phyloP scores from a whole-genome alignment of 53 echinoderm and acorn worm species.

The Arbacia lixula region DNA sequence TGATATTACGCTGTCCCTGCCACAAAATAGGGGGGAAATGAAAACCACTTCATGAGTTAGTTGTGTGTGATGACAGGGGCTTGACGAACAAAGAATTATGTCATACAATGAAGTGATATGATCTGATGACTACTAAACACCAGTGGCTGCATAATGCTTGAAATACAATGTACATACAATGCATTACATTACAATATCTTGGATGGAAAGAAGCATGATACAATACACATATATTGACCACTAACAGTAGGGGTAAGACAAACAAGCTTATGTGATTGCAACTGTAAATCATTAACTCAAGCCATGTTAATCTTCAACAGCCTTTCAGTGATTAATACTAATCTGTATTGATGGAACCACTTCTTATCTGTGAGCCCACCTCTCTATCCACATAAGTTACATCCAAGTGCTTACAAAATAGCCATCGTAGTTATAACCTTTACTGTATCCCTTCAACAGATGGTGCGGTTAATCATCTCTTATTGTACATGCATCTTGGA shows the following conservation, averaged over 20 bases:
- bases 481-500: no score
- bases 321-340: not conserved
- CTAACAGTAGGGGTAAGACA: slow-evolving; percentile 12
- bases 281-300: slow-evolving; percentile 20
- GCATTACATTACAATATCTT: not conserved
- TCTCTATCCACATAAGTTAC: no score
- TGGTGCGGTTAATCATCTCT: no score
- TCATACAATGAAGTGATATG: slow-evolving; percentile 25
- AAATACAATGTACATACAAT: no score
- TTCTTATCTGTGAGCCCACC: slow-evolving; percentile 14
- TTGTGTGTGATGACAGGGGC: slow-evolving; percentile 28
- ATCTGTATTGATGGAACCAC: not conserved
- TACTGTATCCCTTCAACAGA: no score
- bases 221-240: slow-evolving; percentile 33
- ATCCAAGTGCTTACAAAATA: no score
- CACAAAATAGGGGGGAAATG: no score
- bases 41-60: slow-evolving; percentile 16
- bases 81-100: slow-evolving; percentile 20
- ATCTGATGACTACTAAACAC: no score
- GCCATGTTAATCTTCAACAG: slow-evolving; percentile 25
- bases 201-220: slow-evolving; percentile 29
- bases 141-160: no score
- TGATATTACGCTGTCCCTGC: no score
- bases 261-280: slow-evolving; percentile 9
- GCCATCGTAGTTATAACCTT: no score